Conservation (phyloP, 23 tunicate species). For the Diplosoma virens region DNA sequence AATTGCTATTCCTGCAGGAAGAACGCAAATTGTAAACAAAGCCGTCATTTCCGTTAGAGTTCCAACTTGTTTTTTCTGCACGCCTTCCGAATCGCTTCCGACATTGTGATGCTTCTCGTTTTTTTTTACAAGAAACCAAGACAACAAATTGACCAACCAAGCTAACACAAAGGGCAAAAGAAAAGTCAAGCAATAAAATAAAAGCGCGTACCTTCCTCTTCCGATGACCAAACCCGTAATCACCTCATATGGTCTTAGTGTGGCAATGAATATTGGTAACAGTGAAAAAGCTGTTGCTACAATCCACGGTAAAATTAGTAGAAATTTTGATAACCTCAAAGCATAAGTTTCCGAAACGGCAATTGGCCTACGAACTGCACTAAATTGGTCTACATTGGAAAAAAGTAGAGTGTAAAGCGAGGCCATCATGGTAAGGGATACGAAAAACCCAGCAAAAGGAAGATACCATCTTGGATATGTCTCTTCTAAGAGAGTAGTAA, state of each 20-base stretch:
- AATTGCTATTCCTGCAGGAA: constrained; percentile 7
- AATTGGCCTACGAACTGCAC: not conserved
- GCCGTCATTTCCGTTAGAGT: constrained; percentile 19
- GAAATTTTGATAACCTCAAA: not conserved
- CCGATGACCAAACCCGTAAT: constrained; percentile 11
- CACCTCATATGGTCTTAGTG: constrained; percentile 3
- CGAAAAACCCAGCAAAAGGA: not conserved
- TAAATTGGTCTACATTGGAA: constrained; percentile 1
- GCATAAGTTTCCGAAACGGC: not conserved
- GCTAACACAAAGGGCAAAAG: not conserved
- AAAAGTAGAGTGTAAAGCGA: constrained; percentile 20
- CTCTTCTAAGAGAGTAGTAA: not conserved
- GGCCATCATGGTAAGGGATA: not conserved
- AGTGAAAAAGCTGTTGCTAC: not conserved
- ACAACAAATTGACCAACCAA: not conserved
- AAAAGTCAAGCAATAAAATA: constrained; percentile 13
- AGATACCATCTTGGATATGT: constrained; percentile 13
- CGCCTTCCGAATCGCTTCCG: not conserved
- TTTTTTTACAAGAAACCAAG: not conserved
- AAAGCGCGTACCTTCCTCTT: constrained; percentile 1
- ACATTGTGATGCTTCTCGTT: not conserved
- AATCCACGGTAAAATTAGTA: not conserved
- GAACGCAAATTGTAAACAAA: constrained; percentile 8
- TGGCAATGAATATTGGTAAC: not conserved
- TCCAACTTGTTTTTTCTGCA: not conserved